phyloP scores from a whole-genome alignment of 2,797 vertebrate species.

The Ciconia nigra region DNA sequence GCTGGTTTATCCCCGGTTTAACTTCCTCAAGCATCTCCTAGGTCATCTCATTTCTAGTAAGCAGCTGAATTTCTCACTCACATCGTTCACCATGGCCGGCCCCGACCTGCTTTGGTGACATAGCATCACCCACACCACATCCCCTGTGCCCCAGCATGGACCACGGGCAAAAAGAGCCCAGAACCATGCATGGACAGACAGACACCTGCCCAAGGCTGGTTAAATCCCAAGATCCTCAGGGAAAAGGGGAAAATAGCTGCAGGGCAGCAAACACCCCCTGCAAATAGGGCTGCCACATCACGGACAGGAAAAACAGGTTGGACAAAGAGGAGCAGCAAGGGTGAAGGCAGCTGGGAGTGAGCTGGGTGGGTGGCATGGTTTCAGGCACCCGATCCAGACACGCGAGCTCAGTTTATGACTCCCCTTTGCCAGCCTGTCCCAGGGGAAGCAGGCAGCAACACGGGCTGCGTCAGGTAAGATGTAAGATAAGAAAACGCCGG shows the following conservation, averaged over 20 bases:
- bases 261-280: background rate
- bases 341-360: rapidly evolving
- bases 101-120: rapidly evolving
- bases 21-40: background rate
- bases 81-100: rapidly evolving
- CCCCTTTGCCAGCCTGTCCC: background rate
- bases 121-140: rapidly evolving
- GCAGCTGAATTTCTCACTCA: rapidly evolving
- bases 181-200: rapidly evolving
- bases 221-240: background rate
- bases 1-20: background rate
- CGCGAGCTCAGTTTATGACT: background rate
- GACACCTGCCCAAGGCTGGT: background rate
- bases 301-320: rapidly evolving
- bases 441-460: background rate
- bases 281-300: background rate
- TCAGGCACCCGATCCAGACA: rapidly evolving
- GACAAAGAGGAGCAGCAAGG: background rate
- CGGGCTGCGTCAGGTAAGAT: rapidly evolving
- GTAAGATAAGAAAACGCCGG: rapidly evolving
- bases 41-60: background rate
- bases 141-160: rapidly evolving
- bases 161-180: background rate
- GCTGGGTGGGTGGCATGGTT: rapidly evolving
- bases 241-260: background rate